Evolutionary conservation across 2,888 invertebrate genomes (phyloP).

Genomic region (Nomada fucata): DNA sequence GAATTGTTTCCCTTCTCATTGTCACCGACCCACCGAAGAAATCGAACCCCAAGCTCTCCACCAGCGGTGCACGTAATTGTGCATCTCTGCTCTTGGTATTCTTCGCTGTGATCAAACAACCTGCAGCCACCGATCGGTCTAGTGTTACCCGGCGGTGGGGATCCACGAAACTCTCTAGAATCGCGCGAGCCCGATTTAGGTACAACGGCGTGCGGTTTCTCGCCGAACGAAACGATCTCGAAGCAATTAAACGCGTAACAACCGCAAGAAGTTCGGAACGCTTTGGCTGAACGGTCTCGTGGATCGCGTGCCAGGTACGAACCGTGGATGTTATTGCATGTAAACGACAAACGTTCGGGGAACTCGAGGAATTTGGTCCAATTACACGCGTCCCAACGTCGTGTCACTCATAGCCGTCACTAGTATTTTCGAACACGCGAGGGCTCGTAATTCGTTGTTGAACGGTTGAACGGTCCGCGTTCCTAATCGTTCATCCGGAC

Average conservation of each 20-base stretch:
- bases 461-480: slow-evolving; percentile 21
- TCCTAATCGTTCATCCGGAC: slow-evolving; percentile 43
- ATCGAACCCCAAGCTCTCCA: too few species aligned
- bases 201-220: background rate
- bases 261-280: slow-evolving; percentile 32
- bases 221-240: slow-evolving; percentile 2
- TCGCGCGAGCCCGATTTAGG: background rate
- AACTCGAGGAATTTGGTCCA: slow-evolving; percentile 66
- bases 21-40: too few species aligned
- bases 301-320: slow-evolving; percentile 64
- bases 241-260: slow-evolving; percentile 46
- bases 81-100: too few species aligned
- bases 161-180: background rate
- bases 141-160: too few species aligned
- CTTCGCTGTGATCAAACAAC: too few species aligned
- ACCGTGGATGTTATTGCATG: slow-evolving; percentile 39
- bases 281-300: slow-evolving; percentile 12
- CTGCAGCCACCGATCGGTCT: too few species aligned
- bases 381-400: slow-evolving; percentile 65
- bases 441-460: slow-evolving; percentile 10
- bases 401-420: slow-evolving; percentile 56
- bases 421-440: slow-evolving; percentile 27
- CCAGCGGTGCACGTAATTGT: too few species aligned
- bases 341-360: slow-evolving; percentile 53
- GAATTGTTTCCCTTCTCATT: too few species aligned